A percentile compares a stretch with the other conserved stretches of the same genome.
Conservation (phyloP, 2,113 vertebrate genomes). For the Illadopsis cleaveri region DNA sequence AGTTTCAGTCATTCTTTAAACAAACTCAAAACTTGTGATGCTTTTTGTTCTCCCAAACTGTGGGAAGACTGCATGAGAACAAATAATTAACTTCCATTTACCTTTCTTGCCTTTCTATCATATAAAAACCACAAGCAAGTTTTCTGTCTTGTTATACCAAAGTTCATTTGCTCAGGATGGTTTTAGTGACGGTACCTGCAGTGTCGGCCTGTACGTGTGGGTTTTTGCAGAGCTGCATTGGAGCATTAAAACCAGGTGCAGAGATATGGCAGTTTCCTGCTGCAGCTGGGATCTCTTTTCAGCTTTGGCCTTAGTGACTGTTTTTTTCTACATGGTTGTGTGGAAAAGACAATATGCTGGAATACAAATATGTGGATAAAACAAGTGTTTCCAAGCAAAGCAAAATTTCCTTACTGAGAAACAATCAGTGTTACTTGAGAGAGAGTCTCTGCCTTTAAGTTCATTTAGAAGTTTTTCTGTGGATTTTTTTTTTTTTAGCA, state of each 20-base stretch:
- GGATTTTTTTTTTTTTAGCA: not conserved
- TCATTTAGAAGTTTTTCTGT: not conserved
- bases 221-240: not conserved
- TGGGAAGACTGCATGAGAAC: not conserved
- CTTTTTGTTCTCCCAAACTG: not conserved
- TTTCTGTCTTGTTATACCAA: not conserved
- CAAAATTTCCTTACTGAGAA: not conserved
- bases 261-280: not conserved
- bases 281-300: not conserved
- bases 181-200: not conserved
- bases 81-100: not conserved
- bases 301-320: not conserved
- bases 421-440: not conserved
- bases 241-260: not conserved
- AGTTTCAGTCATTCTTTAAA: not conserved
- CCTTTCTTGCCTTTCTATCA: not conserved
- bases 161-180: not conserved
- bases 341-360: not conserved
- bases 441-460: not conserved
- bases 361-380: not conserved
- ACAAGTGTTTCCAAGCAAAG: not conserved
- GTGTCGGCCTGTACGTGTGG: rapidly evolving
- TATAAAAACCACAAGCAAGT: not conserved
- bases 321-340: too few species aligned
- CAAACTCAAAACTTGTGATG: not conserved